A percentile compares a stretch with the other conserved stretches of the same genome.
phyloP scores from a whole-genome alignment of 2,888 invertebrate species.

The Pandemis corylana region DNA sequence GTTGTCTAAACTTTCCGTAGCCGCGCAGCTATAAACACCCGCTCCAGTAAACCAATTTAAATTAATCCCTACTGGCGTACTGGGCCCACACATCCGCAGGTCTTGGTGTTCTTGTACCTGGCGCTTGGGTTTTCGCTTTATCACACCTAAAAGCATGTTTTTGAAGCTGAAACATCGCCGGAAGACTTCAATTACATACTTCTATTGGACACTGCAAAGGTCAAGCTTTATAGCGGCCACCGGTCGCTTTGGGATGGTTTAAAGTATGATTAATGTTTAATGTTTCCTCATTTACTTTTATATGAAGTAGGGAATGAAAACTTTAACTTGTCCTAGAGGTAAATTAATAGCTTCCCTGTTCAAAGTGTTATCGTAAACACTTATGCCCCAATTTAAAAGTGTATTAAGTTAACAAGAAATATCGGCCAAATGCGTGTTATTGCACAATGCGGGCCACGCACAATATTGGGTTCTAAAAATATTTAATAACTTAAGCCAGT shows the following conservation, averaged over 20 bases:
- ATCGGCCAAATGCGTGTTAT: too few species aligned
- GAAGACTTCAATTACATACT: slow-evolving; percentile 39
- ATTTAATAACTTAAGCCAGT: too few species aligned
- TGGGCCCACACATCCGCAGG: background rate
- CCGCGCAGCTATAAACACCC: slow-evolving; percentile 35
- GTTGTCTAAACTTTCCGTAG: slow-evolving; percentile 53
- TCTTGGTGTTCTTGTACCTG: slow-evolving; percentile 8
- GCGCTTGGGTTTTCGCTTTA: slow-evolving; percentile 22
- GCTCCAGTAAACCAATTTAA: slow-evolving; percentile 29
- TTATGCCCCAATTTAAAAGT: too few species aligned
- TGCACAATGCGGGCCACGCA: too few species aligned
- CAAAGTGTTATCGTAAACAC: too few species aligned
- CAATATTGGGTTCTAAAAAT: too few species aligned
- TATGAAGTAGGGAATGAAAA: too few species aligned
- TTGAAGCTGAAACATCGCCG: slow-evolving; percentile 38
- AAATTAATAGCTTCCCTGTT: too few species aligned
- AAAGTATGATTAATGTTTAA: background rate
- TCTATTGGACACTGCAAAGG: slow-evolving; percentile 11
- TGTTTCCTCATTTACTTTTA: background rate
- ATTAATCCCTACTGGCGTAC: slow-evolving; percentile 1
- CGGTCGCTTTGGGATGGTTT: background rate
- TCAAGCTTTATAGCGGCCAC: background rate
- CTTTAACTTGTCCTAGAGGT: too few species aligned
- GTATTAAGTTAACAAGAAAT: too few species aligned
- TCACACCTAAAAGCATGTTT: slow-evolving; percentile 37